phyloP scores from a whole-genome alignment of 2,797 vertebrate species.

The Spinus pinus region DNA sequence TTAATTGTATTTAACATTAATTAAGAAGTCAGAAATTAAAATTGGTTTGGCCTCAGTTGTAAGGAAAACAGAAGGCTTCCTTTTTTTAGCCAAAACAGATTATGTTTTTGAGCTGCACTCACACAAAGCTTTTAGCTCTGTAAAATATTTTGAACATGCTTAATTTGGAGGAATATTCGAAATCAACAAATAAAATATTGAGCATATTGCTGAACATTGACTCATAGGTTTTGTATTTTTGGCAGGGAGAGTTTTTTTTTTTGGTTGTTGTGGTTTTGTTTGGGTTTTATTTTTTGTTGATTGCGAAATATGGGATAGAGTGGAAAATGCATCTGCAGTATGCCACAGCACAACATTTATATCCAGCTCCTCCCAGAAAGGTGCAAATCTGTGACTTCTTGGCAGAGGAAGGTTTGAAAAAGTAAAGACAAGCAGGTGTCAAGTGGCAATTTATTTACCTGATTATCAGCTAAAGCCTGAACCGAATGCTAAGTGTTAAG shows the following conservation, averaged over 20 bases:
- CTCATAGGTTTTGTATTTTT: neutral
- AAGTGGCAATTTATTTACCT: neutral
- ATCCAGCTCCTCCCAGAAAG: neutral
- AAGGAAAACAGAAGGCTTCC: conserved; percentile 49
- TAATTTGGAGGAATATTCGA: neutral
- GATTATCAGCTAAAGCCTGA: neutral
- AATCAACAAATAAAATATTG: neutral
- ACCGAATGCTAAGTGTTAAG: neutral
- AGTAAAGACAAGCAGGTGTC: neutral
- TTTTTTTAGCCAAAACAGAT: conserved; percentile 47
- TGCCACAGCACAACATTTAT: neutral
- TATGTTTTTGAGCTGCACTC: neutral
- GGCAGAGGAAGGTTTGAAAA: neutral
- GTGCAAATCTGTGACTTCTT: neutral
- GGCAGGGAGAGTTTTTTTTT: rapidly evolving
- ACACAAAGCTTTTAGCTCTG: conserved; percentile 7
- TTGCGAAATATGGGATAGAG: neutral
- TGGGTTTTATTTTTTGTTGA: rapidly evolving
- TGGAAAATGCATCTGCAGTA: neutral
- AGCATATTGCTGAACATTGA: neutral
- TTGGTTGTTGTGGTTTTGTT: neutral
- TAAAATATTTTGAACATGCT: conserved; percentile 27
- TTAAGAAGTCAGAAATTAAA: conserved; percentile 55
- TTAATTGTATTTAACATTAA: conserved; percentile 34
- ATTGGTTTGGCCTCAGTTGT: conserved; percentile 32